Percentiles rank a stretch among this genome's conserved stretches.
phyloP scores from a whole-genome alignment of 2,113 vertebrate genomes.

The Corydoras sp. region DNA sequence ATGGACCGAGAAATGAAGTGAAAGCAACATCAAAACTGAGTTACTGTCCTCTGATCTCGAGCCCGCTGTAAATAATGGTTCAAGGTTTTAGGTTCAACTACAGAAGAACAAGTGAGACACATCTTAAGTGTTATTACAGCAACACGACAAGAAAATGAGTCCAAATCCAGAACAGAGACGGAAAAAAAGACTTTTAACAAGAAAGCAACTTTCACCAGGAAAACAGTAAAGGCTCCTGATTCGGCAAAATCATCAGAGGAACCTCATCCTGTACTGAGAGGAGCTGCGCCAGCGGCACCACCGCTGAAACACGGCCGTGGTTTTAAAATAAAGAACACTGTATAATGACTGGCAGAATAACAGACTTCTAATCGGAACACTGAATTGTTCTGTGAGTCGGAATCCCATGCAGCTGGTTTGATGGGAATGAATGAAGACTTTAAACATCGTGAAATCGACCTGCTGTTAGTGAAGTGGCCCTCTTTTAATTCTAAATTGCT shows the following conservation, averaged over 20 bases:
- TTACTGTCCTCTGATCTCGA: background rate
- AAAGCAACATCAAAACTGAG: background rate
- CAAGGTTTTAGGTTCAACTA: background rate
- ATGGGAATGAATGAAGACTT: too few species aligned
- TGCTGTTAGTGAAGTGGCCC: too few species aligned
- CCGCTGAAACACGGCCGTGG: background rate
- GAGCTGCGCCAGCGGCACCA: conserved; percentile 9
- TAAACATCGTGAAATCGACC: too few species aligned
- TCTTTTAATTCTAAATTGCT: too few species aligned
- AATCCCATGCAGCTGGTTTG: background rate
- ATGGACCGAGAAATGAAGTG: background rate
- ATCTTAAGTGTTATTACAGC: conserved; percentile 18
- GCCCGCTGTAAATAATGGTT: background rate
- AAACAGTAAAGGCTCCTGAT: background rate
- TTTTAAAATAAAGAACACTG: conserved; percentile 26
- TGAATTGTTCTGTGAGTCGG: background rate
- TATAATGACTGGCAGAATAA: conserved; percentile 27
- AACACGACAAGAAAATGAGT: conserved; percentile 4
- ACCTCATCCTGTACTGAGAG: conserved; percentile 31
- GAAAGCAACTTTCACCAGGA: conserved; percentile 13
- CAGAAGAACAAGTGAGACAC: background rate
- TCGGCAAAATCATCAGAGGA: conserved; percentile 20
- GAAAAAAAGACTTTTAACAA: background rate
- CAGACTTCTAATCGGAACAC: conserved; percentile 17
- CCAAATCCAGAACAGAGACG: conserved; percentile 5